Conservation (phyloP, 2,113 vertebrate genomes). For the Cynopterus brachyotis region DNA sequence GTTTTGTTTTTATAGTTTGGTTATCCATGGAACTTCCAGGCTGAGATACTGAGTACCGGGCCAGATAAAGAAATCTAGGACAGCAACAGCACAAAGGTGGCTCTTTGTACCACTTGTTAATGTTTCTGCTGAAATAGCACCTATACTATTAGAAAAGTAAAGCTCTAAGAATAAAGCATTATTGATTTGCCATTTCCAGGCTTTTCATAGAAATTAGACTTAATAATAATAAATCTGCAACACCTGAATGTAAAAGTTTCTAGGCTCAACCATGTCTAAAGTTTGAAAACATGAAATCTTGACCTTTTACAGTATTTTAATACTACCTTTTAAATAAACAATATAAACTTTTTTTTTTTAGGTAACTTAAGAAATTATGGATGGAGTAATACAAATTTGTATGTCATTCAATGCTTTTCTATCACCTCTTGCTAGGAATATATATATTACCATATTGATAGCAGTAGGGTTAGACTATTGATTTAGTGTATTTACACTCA, state of each 20-base stretch:
- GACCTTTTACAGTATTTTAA: conserved; percentile 75
- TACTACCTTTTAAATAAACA: conserved; percentile 73
- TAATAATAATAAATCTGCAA: not conserved
- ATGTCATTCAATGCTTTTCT: not conserved
- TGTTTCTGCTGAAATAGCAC: conserved; percentile 36
- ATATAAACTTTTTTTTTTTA: conserved; percentile 3
- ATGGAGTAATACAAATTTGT: conserved; percentile 1
- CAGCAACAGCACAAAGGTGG: not conserved
- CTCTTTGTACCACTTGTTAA: conserved; percentile 57
- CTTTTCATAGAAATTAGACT: not conserved
- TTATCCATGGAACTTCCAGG: conserved; percentile 30
- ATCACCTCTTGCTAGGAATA: not conserved
- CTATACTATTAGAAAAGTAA: conserved; percentile 60
- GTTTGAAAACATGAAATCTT: conserved; percentile 36
- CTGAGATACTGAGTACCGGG: not conserved
- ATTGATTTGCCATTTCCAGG: not conserved
- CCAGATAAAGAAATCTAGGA: conserved; percentile 31
- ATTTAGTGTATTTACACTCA: conserved; percentile 29
- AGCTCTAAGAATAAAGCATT: conserved; percentile 47
- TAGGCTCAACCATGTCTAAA: conserved; percentile 15
- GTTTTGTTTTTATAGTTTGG: conserved; percentile 49
- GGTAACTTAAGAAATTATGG: not conserved
- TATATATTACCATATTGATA: not conserved
- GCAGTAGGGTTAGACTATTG: not conserved
- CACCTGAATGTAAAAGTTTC: conserved; percentile 25